These are phyloP conservation scores for Parazoanthus darwini DNA, from an alignment of 92 coral and sea anemone genomes.

Conservation along the genomic window DNA sequence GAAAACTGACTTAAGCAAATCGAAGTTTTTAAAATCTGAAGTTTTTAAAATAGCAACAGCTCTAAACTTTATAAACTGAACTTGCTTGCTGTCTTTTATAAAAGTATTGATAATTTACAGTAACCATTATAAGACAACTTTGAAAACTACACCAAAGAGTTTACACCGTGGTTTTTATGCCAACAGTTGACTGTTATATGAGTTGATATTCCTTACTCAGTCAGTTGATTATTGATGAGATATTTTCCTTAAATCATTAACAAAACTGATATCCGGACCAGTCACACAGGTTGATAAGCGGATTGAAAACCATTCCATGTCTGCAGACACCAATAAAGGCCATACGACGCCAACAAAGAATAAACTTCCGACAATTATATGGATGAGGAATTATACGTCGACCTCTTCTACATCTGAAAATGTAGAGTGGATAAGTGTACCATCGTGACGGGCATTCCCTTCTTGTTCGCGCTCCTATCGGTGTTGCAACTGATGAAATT, in stretches of 20 bases:
- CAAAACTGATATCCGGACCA: slow-evolving; percentile 15
- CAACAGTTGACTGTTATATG: too few species aligned
- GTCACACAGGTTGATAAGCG: neutral
- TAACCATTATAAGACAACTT: too few species aligned
- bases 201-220: too few species aligned
- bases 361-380: slow-evolving; percentile 3
- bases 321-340: slow-evolving; percentile 30
- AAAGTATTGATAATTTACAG: too few species aligned
- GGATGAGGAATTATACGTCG: slow-evolving; percentile 15
- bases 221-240: too few species aligned
- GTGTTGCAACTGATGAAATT: neutral
- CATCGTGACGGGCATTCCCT: slow-evolving; percentile 21
- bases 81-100: too few species aligned
- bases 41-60: too few species aligned
- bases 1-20: too few species aligned
- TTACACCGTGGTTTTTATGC: too few species aligned
- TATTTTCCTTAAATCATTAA: neutral
- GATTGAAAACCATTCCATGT: slow-evolving; percentile 27
- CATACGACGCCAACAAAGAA: slow-evolving; percentile 37
- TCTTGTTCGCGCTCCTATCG: neutral
- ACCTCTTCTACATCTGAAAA: neutral
- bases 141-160: too few species aligned
- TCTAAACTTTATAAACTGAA: too few species aligned
- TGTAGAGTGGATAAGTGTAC: slow-evolving; percentile 16
- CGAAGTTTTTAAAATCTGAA: too few species aligned